A percentile compares a stretch with the other conserved stretches of the same genome.
These are phyloP conservation scores for Erpornis zantholeuca DNA, from an alignment of 2,113 vertebrate species.

Conservation along the genomic window DNA sequence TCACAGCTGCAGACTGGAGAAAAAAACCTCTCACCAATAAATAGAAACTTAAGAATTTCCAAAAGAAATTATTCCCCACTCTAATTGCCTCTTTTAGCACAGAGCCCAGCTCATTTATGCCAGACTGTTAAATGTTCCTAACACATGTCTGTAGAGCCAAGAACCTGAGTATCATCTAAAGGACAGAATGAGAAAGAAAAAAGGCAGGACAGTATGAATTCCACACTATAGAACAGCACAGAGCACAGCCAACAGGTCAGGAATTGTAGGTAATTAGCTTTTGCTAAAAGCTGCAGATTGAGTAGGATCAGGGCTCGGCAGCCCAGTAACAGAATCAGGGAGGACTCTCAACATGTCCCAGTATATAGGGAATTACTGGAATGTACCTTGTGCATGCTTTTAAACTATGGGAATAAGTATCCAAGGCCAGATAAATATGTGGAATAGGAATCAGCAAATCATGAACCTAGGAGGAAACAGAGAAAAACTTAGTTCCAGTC, in stretches of 20 bases:
- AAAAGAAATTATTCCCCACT: slow-evolving; percentile 18
- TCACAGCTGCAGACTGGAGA: slow-evolving; percentile 31
- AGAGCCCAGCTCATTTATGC: slow-evolving; percentile 11
- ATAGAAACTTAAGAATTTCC: slow-evolving; percentile 38
- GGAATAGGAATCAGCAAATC: not conserved
- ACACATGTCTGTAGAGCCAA: not conserved
- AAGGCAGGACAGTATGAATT: not conserved
- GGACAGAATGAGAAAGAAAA: not conserved
- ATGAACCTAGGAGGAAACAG: not conserved
- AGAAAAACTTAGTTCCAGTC: not conserved
- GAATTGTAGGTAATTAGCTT: not conserved
- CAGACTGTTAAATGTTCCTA: not conserved
- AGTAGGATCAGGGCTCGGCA: not conserved
- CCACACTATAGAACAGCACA: not conserved
- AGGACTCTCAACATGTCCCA: not conserved
- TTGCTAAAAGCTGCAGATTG: not conserved
- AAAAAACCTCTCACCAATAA: not conserved
- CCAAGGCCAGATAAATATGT: not conserved
- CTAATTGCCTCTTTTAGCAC: slow-evolving; percentile 27
- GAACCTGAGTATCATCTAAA: not conserved
- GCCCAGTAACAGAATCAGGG: not conserved
- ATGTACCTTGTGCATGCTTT: not conserved
- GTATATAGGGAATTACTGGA: not conserved
- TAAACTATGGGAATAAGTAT: not conserved
- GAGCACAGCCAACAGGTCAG: not conserved